phyloP scores from a whole-genome alignment of 2,113 vertebrate genomes.

The Benitochromis conjunctus region DNA sequence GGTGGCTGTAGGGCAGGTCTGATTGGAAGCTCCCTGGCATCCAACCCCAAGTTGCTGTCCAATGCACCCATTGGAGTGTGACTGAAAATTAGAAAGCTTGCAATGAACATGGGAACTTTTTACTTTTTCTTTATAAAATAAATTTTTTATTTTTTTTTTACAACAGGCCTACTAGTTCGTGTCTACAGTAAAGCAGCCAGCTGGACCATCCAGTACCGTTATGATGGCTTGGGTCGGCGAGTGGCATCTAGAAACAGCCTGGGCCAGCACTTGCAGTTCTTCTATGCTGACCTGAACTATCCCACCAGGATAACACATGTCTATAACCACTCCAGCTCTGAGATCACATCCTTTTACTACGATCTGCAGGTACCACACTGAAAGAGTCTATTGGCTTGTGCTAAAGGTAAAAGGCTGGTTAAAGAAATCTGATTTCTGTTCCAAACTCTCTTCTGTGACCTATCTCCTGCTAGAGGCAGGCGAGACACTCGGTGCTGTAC shows the following conservation, averaged over 20 bases:
- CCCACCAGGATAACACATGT: slow-evolving; percentile 96
- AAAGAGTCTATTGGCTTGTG: fast-evolving
- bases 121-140: neutral
- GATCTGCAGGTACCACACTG: slow-evolving; percentile 80
- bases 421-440: neutral
- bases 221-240: slow-evolving; percentile 89
- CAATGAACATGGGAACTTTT: neutral
- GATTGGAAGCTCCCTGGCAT: too few relatives aligned
- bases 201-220: slow-evolving; percentile 96
- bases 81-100: too few relatives aligned
- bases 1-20: too few relatives aligned
- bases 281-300: slow-evolving; percentile 94
- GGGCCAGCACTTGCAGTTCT: slow-evolving; percentile 97
- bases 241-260: slow-evolving; percentile 91
- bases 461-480: neutral
- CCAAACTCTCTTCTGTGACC: neutral
- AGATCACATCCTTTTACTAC: slow-evolving; percentile 97
- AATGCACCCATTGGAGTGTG: too few relatives aligned
- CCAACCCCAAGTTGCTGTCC: too few relatives aligned
- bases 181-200: slow-evolving; percentile 96
- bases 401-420: neutral
- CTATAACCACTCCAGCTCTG: slow-evolving; percentile 97
- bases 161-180: slow-evolving; percentile 82
- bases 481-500: neutral
- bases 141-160: too few relatives aligned